Base-by-base conservation (phyloP, 2,888 invertebrate species). In the Cephus sareptanus region DNA sequence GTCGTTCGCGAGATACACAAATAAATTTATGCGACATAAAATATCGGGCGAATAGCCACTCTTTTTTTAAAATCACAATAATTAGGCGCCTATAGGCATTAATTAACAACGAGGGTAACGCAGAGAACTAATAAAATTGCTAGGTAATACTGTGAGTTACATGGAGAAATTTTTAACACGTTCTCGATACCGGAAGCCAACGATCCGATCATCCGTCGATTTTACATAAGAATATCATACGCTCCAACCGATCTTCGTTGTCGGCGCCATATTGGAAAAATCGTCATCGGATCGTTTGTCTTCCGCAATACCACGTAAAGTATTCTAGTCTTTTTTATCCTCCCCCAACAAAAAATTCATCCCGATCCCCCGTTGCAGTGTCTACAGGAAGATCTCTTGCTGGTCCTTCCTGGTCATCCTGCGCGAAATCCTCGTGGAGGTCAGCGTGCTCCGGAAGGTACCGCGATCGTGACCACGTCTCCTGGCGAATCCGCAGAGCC, bases 401-500 rank as follows among this genome's bases (percentile, higher is more conserved):
- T 89, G 89, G 76, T 89, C 88, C 34, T 78, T 80, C n/a, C 81
- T 82, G 30, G 77, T 92, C 11, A 79, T 78, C 75, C 83, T 81
- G 78, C 85, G 86, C 23, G 86, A 86, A 69, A 83, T 31, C 78
- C 85, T 85, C 4, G 81, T 83, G 33, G 83, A 84, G 34, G 81
- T 91, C 71, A 93, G 93, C 81, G 92, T 93, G 30, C 93, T 93
- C 75, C 93, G 91, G 56, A 93, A 88, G 15, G 94, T 93, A 75
- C 91, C 90, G 80, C 92, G 89, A 74, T 86, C 88, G 71, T 77
- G 91, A 30, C 89, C 86, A n/a, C 92, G 92, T 76, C 92, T 92
- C 78, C 92, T 93, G 78, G 93, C 93, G 83, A 94, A 93, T 71
- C 94, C 93, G 87, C 95, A 96, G 0, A 96, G 93, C 87, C 93